These are phyloP conservation scores for Cataglyphis rosenhaueri DNA, from an alignment of 2,888 invertebrate genomes.

Conservation along the genomic window DNA sequence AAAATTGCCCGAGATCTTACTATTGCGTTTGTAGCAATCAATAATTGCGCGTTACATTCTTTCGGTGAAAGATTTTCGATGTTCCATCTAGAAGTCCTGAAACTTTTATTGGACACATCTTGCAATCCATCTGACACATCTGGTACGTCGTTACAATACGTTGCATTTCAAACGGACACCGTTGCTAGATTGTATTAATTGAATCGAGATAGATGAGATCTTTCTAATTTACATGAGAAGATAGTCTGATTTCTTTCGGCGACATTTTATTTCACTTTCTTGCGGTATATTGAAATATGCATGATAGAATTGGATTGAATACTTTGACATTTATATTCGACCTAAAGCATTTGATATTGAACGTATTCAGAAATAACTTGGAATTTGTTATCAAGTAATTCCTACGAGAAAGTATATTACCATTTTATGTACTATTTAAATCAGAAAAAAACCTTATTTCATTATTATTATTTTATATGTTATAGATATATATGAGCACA, in stretches of 20 bases:
- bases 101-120: conserved; percentile 47
- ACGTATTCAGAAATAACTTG: neutral
- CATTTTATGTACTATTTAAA: neutral
- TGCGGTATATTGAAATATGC: neutral
- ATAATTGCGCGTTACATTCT: conserved; percentile 24
- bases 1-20: conserved; percentile 4
- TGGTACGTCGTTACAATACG: conserved; percentile 17
- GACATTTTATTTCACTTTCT: conserved; percentile 1
- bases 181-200: conserved; percentile 41
- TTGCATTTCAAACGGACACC: neutral
- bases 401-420: neutral
- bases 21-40: conserved; percentile 4
- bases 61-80: conserved; percentile 33
- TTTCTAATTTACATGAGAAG: conserved; percentile 25
- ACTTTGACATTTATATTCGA: neutral
- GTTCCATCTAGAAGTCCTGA: conserved; percentile 19
- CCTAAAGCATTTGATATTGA: neutral
- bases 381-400: conserved; percentile 5
- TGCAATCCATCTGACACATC: conserved; percentile 28
- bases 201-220: conserved; percentile 14
- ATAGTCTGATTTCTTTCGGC: conserved; percentile 11
- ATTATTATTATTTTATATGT: neutral
- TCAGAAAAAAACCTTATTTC: neutral
- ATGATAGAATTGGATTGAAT: neutral
- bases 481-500: neutral